These are phyloP conservation scores for Sinella curviseta DNA, from an alignment of 1,140 invertebrate species.

Conservation along the genomic window DNA sequence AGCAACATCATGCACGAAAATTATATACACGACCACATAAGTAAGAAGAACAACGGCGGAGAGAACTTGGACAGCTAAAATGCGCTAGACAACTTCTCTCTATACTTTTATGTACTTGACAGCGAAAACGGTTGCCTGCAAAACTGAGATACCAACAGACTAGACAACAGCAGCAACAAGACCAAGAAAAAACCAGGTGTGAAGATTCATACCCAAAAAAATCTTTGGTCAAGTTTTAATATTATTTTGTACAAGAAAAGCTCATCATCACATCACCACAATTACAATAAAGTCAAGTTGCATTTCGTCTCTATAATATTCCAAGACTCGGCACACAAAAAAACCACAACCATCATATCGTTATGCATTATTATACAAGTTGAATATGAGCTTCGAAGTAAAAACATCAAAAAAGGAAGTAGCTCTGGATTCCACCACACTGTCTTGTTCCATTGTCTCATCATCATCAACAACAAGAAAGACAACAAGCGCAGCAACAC, in stretches of 20 bases:
- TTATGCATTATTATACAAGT: background rate
- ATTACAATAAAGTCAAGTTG: too few relatives aligned
- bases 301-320: too few relatives aligned
- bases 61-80: too few relatives aligned
- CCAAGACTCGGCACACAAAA: background rate
- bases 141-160: background rate
- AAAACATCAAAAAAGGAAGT: background rate
- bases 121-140: background rate
- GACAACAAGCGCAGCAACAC: too few relatives aligned
- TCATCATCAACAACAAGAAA: background rate
- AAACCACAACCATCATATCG: slow-evolving; percentile 3
- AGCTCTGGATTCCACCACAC: too few relatives aligned
- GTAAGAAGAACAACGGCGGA: too few relatives aligned
- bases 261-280: background rate
- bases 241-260: too few relatives aligned
- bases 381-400: too few relatives aligned
- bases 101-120: background rate
- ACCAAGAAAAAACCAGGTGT: background rate
- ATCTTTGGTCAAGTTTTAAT: background rate
- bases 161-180: too few relatives aligned
- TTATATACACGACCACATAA: too few relatives aligned
- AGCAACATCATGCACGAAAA: too few relatives aligned
- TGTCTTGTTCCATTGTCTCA: background rate
- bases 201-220: slow-evolving; percentile 1
- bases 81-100: background rate